Evolutionary conservation across 2,888 invertebrate genomes (phyloP), one percentile per base, ranked within the genome.

Genomic region (Drosophila borealis): DNA sequence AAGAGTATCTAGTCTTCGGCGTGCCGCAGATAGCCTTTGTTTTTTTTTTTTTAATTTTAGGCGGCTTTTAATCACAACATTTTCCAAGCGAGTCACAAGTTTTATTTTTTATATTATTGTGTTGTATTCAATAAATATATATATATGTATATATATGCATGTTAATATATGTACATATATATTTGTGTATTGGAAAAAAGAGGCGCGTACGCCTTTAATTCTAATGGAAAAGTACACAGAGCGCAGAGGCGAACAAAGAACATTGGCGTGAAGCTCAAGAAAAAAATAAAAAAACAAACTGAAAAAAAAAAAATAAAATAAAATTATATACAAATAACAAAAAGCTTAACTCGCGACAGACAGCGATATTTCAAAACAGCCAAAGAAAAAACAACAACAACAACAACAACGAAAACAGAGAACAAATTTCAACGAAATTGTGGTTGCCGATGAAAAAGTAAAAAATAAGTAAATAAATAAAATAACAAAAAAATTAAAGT

Each of bases 171-270:
- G 4, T 36, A n/a, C 9, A 36, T 6, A 19, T 19, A 11, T 49
- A 36, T 49, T n/a, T 19, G 19, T 19, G 11, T 6, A 21, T 11
- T 29, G 29, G 29, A 48, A 44, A 50, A 19, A 33, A 19, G 39
- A 44, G 37, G n/a, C 42, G 19, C 60, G 14, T 41, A 41, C 10
- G 17, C n/a, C n/a, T n/a, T n/a, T n/a, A n/a, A n/a, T n/a, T 55
- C 41, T 66, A 63, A 66, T 70, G 70, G 66, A 64, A 73, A 77
- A 46, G 63, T 64, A 64, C 65, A 55, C 21, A 4, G 21, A 21
- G 44, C 9, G 21, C 21, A 33, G 29, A 29, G 19, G 4, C 44
- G 42, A 59, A 67, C 64, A 74, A 74, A 78, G 64, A 64, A 66
- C 37, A 14, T 54, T 56, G 42, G 39, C 60, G 37, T 45, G 46